Percentiles rank a stretch among this genome's conserved stretches.
Evolutionary conservation across 2,113 vertebrate species (phyloP).

Genomic region (Labrus mixtus): DNA sequence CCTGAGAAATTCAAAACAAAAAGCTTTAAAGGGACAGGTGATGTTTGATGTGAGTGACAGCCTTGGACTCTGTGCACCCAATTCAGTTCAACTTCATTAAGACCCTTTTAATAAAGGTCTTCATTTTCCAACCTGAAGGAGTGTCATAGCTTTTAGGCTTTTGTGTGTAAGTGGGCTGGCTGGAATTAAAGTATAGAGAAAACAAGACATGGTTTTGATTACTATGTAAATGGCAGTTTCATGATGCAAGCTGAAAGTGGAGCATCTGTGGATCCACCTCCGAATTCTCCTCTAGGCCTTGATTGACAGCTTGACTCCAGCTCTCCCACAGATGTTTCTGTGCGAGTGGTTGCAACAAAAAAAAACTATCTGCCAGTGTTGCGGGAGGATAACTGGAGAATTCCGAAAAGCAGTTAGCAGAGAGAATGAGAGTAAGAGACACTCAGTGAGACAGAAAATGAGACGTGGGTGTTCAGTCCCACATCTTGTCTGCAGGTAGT

Average conservation of each 20-base stretch:
- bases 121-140: slow-evolving; percentile 33
- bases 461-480: slow-evolving; percentile 18
- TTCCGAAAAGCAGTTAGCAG: slow-evolving; percentile 41
- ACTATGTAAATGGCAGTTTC: slow-evolving; percentile 41
- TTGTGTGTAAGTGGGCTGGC: slow-evolving; percentile 7
- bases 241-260: slow-evolving; percentile 26
- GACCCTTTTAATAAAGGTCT: slow-evolving; percentile 41
- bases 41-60: slow-evolving; percentile 37
- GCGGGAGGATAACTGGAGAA: slow-evolving; percentile 24
- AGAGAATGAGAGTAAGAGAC: slow-evolving; percentile 19
- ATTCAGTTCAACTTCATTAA: slow-evolving; percentile 18
- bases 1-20: slow-evolving; percentile 53
- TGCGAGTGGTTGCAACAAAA: slow-evolving; percentile 1
- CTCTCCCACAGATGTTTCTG: slow-evolving; percentile 61
- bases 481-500: slow-evolving; percentile 24
- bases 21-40: slow-evolving; percentile 36
- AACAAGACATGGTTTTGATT: slow-evolving; percentile 38
- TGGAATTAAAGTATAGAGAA: slow-evolving; percentile 41
- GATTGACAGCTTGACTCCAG: slow-evolving; percentile 60
- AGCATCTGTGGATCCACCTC: slow-evolving; percentile 30
- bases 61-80: slow-evolving; percentile 1
- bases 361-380: slow-evolving; percentile 17
- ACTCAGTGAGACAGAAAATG: slow-evolving; percentile 29
- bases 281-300: slow-evolving; percentile 46
- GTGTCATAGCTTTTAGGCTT: slow-evolving; percentile 9